Percentiles rank a stretch among this genome's conserved stretches.
These are phyloP conservation scores for Epinephelus awoara DNA, from an alignment of 2,797 vertebrate genomes.

Conservation along the genomic window DNA sequence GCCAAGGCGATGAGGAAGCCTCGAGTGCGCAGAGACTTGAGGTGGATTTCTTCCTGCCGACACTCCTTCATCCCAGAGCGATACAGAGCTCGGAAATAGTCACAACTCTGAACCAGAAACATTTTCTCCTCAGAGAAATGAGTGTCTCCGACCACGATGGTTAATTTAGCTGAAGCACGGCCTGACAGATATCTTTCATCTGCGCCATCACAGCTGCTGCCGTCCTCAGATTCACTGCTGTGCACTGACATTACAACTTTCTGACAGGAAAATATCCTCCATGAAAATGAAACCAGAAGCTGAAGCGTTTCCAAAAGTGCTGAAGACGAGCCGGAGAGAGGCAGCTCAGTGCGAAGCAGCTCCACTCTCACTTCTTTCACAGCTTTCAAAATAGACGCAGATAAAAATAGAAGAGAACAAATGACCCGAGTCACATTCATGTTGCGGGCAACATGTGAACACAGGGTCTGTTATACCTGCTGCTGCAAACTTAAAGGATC, in stretches of 20 bases:
- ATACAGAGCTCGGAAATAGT: slow-evolving; percentile 94
- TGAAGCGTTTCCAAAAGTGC: slow-evolving; percentile 31
- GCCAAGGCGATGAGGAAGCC: slow-evolving; percentile 89
- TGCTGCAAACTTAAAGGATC: not conserved
- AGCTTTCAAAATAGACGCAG: slow-evolving; percentile 77
- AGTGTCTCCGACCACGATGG: slow-evolving; percentile 86
- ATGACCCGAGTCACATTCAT: slow-evolving; percentile 60
- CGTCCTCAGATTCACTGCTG: slow-evolving; percentile 48
- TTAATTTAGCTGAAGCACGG: slow-evolving; percentile 66
- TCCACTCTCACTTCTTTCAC: slow-evolving; percentile 68
- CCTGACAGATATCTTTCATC: slow-evolving; percentile 3
- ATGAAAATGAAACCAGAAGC: slow-evolving; percentile 12
- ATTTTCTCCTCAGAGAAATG: slow-evolving; percentile 88
- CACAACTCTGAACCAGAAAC: slow-evolving; percentile 89
- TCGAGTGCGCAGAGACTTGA: slow-evolving; percentile 83
- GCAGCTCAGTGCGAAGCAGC: not conserved
- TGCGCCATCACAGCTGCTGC: slow-evolving; percentile 39
- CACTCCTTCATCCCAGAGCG: slow-evolving; percentile 96
- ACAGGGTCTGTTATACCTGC: not conserved
- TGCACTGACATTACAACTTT: slow-evolving; percentile 50
- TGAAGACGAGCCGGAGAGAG: not conserved
- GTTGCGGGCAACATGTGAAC: slow-evolving; percentile 21
- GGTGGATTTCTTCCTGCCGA: slow-evolving; percentile 87
- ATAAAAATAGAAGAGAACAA: slow-evolving; percentile 78
- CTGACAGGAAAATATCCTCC: not conserved